Evolutionary conservation across 2,113 vertebrate genomes (phyloP).

Genomic region (Ifrita kowaldi): DNA sequence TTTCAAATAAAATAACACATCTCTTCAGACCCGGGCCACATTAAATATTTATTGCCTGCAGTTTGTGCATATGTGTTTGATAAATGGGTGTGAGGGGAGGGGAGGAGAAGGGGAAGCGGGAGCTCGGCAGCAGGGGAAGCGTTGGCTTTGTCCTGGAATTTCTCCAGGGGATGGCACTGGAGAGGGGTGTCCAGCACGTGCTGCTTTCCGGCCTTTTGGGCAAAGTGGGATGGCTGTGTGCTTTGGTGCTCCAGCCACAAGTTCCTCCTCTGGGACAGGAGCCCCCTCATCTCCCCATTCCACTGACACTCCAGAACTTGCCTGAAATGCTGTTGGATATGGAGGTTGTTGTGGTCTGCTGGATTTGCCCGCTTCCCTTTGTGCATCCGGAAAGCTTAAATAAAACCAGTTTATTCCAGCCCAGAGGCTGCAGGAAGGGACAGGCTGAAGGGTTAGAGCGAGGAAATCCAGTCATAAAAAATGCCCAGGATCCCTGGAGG

Average conservation of each 20-base stretch:
- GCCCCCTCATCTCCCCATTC: accelerated
- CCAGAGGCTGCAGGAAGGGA: neutral
- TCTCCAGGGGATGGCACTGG: neutral
- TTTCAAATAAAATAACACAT: conserved; percentile 67
- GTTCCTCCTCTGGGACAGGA: neutral
- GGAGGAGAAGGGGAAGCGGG: neutral
- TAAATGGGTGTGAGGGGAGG: conserved; percentile 28
- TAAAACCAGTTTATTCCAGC: neutral
- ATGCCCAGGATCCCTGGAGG: neutral
- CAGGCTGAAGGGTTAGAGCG: accelerated
- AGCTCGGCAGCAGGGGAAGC: neutral
- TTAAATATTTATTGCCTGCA: conserved; percentile 76
- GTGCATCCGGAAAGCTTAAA: neutral
- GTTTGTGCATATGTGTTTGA: conserved; percentile 59
- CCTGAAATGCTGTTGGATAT: neutral
- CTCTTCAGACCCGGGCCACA: conserved; percentile 42
- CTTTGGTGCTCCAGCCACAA: neutral
- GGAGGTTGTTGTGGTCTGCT: neutral
- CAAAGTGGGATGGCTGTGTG: neutral
- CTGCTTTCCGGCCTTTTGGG: neutral
- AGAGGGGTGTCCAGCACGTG: accelerated
- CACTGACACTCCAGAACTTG: neutral
- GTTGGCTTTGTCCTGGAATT: neutral
- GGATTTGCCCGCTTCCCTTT: neutral
- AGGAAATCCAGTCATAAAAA: neutral